Evolutionary conservation across 1,140 invertebrate genomes (phyloP).

Genomic region (Penaeus indicus): DNA sequence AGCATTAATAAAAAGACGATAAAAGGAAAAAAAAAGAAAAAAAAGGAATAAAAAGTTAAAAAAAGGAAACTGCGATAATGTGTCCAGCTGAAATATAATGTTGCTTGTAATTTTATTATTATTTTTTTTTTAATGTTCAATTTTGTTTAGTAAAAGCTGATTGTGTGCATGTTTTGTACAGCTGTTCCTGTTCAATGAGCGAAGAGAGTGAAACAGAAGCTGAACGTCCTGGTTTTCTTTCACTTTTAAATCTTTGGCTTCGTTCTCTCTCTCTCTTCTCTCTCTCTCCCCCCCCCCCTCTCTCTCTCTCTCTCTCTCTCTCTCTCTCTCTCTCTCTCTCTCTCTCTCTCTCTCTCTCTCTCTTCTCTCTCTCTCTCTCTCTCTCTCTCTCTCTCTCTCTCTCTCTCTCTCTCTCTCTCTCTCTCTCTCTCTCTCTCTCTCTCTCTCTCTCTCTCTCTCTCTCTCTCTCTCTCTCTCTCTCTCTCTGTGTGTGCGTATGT

Average conservation of each 20-base stretch:
- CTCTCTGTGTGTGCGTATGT: no score
- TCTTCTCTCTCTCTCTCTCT: not conserved
- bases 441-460: no score
- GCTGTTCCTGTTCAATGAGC: not conserved
- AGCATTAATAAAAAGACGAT: not conserved
- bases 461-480: no score
- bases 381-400: constrained; percentile 12
- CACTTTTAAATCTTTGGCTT: not conserved
- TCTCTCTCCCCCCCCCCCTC: constrained; percentile 14
- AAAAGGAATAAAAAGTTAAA: no score
- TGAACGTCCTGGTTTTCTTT: not conserved
- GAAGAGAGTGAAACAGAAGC: not conserved
- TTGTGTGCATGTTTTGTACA: not conserved
- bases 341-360: no score
- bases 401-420: constrained; percentile 14
- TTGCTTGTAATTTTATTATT: no score
- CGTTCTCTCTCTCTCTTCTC: constrained; percentile 1
- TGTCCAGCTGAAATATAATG: no score
- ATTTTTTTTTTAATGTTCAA: no score
- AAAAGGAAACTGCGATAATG: no score
- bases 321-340: not conserved
- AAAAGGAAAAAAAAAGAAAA: no score
- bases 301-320: constrained; percentile 17
- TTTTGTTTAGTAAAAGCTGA: not conserved
- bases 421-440: not conserved